Evolutionary conservation across 2,113 vertebrate genomes (phyloP).

Genomic region (Mixornis gularis): DNA sequence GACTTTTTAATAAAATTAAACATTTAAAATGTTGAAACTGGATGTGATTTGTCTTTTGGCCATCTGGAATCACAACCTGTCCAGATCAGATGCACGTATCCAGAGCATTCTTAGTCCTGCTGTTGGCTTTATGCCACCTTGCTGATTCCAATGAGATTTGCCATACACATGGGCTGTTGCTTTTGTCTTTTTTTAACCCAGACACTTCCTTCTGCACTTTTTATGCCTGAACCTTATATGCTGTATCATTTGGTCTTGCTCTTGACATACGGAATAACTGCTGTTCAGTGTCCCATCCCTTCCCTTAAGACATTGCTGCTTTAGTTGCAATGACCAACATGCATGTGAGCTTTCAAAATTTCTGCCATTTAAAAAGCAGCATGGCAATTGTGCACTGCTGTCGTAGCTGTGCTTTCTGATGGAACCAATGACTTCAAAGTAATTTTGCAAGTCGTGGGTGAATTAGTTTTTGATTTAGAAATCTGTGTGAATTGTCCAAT

Average conservation of each 20-base stretch:
- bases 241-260: not conserved
- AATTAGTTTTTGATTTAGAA: not conserved
- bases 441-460: not conserved
- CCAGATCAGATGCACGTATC: conserved; percentile 30
- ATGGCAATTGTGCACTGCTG: not conserved
- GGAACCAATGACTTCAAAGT: not conserved
- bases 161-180: not conserved
- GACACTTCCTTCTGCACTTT: not conserved
- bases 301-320: not conserved
- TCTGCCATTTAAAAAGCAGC: not conserved
- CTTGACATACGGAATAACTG: not conserved
- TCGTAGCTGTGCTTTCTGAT: not conserved
- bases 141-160: conserved; percentile 3
- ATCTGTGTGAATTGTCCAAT: not conserved
- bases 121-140: not conserved
- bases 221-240: not conserved
- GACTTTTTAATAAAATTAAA: conserved; percentile 57
- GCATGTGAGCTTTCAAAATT: not conserved
- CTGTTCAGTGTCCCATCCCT: not conserved
- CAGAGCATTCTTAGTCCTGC: conserved; percentile 29
- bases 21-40: conserved; percentile 42
- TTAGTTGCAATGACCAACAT: fast-evolving
- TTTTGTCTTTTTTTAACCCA: conserved; percentile 8
- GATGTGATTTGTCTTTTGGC: conserved; percentile 27
- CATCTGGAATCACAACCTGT: conserved; percentile 69